Conservation (phyloP, 1,140 invertebrate species). For the Hetaerina americana region DNA sequence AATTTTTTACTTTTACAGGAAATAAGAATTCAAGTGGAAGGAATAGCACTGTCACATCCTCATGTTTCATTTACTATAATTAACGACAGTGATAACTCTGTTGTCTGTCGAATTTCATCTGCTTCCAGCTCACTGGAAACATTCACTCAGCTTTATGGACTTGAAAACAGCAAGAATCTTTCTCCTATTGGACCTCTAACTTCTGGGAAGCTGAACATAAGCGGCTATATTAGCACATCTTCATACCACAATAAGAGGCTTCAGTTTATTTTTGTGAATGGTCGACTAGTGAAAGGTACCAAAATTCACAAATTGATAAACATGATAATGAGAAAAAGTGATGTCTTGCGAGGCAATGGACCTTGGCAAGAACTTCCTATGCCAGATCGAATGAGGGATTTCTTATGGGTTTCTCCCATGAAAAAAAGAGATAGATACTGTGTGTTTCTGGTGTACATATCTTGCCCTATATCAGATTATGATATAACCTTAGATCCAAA, state of each 20-base stretch:
- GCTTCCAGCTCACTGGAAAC: conserved; percentile 34
- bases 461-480: conserved; percentile 40
- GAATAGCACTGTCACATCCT: conserved; percentile 42
- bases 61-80: conserved; percentile 41
- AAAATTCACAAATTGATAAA: conserved; percentile 39
- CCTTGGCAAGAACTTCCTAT: conserved; percentile 11
- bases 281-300: conserved; percentile 35
- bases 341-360: conserved; percentile 20
- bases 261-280: conserved; percentile 51
- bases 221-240: conserved; percentile 38
- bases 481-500: conserved; percentile 37
- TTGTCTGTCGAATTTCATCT: conserved; percentile 41
- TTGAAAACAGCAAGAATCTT: conserved; percentile 29
- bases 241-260: conserved; percentile 29
- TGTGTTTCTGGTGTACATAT: conserved; percentile 44
- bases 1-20: conserved; percentile 14
- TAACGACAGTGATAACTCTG: conserved; percentile 40
- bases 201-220: conserved; percentile 35
- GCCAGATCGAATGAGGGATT: conserved; percentile 9
- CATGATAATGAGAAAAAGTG: conserved; percentile 26
- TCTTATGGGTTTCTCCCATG: conserved; percentile 18
- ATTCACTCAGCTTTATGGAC: conserved; percentile 35
- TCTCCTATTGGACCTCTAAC: conserved; percentile 32
- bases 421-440: conserved; percentile 29
- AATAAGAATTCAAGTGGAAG: conserved; percentile 38